These are phyloP conservation scores for Agrotis segetum DNA, from an alignment of 2,888 invertebrate genomes.

Conservation along the genomic window DNA sequence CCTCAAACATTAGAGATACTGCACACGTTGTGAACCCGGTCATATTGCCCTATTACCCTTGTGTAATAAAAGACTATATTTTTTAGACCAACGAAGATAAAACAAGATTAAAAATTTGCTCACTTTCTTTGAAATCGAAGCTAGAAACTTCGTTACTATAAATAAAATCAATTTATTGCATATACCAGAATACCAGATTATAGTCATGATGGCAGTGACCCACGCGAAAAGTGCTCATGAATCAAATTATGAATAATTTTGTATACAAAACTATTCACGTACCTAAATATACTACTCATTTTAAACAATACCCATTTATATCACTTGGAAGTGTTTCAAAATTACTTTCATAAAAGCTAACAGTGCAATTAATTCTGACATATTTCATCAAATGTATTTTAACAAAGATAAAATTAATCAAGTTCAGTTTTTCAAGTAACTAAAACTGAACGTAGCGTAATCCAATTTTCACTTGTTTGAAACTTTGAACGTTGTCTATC, in stretches of 20 bases:
- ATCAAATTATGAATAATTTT: neutral
- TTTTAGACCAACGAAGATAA: constrained; percentile 29
- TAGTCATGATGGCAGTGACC: neutral
- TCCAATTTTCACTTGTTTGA: constrained; percentile 30
- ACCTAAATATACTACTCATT: neutral
- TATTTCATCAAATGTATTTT: constrained; percentile 24
- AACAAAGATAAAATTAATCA: constrained; percentile 21
- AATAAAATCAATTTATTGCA: too few species aligned
- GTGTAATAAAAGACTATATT: constrained; percentile 40
- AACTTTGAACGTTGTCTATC: constrained; percentile 29
- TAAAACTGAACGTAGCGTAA: constrained; percentile 9
- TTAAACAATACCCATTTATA: constrained; percentile 12
- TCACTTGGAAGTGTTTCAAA: neutral
- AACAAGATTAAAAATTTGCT: constrained; percentile 11
- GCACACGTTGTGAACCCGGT: constrained; percentile 27
- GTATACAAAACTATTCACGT: constrained; percentile 3
- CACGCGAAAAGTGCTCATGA: neutral
- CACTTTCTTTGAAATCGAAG: constrained; percentile 8
- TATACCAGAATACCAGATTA: too few species aligned
- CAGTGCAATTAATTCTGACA: constrained; percentile 23
- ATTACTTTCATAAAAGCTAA: constrained; percentile 4
- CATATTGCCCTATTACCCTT: constrained; percentile 24
- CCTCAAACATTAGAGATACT: constrained; percentile 33
- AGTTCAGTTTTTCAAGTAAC: constrained; percentile 25
- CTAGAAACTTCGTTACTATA: neutral